These are phyloP conservation scores for Nephrotoma guestfalica DNA, from an alignment of 2,888 invertebrate genomes.

Conservation along the genomic window DNA sequence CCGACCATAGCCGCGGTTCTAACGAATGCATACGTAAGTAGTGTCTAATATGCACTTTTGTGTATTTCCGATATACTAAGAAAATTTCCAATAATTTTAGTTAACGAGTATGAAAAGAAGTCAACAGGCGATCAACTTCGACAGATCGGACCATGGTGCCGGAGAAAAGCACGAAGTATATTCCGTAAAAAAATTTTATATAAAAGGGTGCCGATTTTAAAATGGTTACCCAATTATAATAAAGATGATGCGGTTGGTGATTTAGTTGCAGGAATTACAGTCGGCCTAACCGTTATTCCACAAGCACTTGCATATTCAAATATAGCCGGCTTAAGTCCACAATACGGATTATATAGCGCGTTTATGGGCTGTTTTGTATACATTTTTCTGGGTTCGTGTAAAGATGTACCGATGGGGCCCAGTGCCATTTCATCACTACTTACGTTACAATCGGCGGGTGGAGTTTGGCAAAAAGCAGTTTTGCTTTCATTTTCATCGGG, in stretches of 20 bases:
- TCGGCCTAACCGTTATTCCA: conserved; percentile 52
- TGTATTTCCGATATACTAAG: not conserved
- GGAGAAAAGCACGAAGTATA: conserved; percentile 33
- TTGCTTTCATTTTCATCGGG: conserved; percentile 63
- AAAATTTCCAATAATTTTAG: conserved; percentile 22
- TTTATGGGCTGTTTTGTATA: conserved; percentile 85
- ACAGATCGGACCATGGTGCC: conserved; percentile 18
- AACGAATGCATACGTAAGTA: conserved; percentile 17
- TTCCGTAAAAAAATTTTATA: conserved; percentile 57
- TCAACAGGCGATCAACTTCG: conserved; percentile 19
- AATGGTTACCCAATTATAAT: conserved; percentile 69
- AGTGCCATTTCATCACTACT: conserved; percentile 83
- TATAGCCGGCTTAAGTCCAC: conserved; percentile 53
- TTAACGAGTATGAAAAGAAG: conserved; percentile 28
- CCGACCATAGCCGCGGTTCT: conserved; percentile 21
- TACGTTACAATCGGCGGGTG: conserved; percentile 63
- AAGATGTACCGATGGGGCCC: conserved; percentile 86
- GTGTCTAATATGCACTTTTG: not conserved
- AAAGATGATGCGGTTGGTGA: conserved; percentile 64
- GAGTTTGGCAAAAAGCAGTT: conserved; percentile 48
- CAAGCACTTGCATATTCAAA: conserved; percentile 74
- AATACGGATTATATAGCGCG: conserved; percentile 87
- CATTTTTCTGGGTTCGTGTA: conserved; percentile 77
- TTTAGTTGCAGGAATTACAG: conserved; percentile 80
- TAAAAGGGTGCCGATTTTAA: conserved; percentile 58